Percentiles rank a stretch among this genome's conserved stretches.
phyloP scores from a whole-genome alignment of 2,113 vertebrate genomes.

The Pachypanchax playfairii region DNA sequence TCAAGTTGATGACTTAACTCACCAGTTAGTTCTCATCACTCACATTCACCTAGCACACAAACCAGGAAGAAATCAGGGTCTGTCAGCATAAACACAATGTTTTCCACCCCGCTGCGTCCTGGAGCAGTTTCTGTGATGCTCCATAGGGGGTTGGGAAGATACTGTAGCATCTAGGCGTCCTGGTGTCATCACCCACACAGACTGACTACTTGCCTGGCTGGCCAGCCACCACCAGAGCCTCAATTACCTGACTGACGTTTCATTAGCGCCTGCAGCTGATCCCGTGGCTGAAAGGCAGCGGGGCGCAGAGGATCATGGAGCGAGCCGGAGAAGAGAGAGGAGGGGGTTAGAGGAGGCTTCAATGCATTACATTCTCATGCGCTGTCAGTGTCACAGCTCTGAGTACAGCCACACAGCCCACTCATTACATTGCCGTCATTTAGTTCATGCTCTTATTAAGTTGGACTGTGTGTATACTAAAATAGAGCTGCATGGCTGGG shows the following conservation, averaged over 20 bases:
- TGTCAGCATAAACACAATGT: conserved; percentile 64
- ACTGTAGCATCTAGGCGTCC: conserved; percentile 57
- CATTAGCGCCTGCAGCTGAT: conserved; percentile 81
- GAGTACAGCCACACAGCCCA: conserved; percentile 63
- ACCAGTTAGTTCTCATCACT: conserved; percentile 14
- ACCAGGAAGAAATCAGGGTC: conserved; percentile 38
- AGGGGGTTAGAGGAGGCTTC: conserved; percentile 42
- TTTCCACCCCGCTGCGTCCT: conserved; percentile 56
- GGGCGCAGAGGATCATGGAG: conserved; percentile 70
- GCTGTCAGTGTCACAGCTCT: conserved; percentile 72
- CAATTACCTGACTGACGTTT: conserved; percentile 82
- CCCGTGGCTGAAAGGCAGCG: conserved; percentile 76
- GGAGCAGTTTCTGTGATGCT: conserved; percentile 57
- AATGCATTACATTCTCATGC: conserved; percentile 68
- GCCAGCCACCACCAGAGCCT: conserved; percentile 73
- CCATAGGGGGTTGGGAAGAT: conserved; percentile 55
- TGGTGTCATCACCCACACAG: conserved; percentile 68
- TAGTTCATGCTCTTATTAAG: conserved; percentile 71
- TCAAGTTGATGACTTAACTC: conserved; percentile 42
- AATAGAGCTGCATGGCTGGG: conserved; percentile 56
- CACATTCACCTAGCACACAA: conserved; percentile 38
- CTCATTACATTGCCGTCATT: conserved; percentile 75
- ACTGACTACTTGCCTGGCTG: conserved; percentile 71
- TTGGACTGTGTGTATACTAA: conserved; percentile 58
- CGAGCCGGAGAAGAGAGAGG: conserved; percentile 15